phyloP scores from a whole-genome alignment of 2,797 vertebrate genomes.

The Pangasius macronema region DNA sequence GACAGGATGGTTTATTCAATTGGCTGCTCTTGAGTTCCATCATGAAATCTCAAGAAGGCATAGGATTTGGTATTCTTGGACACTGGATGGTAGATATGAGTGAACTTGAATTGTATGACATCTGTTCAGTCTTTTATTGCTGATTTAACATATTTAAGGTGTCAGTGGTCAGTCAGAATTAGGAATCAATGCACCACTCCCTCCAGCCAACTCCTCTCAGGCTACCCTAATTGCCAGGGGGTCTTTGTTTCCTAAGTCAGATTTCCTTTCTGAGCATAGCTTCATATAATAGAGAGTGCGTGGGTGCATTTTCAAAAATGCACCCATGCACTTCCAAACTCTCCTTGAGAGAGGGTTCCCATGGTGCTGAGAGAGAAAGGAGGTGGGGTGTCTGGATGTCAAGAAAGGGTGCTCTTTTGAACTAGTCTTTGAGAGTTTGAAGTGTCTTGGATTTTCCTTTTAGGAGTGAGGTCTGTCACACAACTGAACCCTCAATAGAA shows the following conservation, averaged over 20 bases:
- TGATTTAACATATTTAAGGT: neutral
- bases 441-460: neutral
- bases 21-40: neutral
- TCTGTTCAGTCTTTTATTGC: neutral
- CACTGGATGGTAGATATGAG: neutral
- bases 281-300: neutral
- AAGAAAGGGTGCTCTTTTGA: neutral
- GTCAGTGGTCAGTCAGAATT: neutral
- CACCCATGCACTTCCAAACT: too few species aligned
- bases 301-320: too few species aligned
- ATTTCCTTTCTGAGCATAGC: neutral
- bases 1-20: neutral
- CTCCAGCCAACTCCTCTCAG: neutral
- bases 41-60: neutral
- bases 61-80: neutral
- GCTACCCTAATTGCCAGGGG: too few species aligned
- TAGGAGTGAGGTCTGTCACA: neutral
- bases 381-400: neutral
- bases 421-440: neutral
- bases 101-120: neutral
- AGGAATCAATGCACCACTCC: neutral
- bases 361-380: neutral
- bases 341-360: neutral
- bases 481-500: too few species aligned
- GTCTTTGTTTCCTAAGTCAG: neutral